Evolutionary conservation across 2,113 vertebrate species (phyloP).

Genomic region (Coptodon rendalli): DNA sequence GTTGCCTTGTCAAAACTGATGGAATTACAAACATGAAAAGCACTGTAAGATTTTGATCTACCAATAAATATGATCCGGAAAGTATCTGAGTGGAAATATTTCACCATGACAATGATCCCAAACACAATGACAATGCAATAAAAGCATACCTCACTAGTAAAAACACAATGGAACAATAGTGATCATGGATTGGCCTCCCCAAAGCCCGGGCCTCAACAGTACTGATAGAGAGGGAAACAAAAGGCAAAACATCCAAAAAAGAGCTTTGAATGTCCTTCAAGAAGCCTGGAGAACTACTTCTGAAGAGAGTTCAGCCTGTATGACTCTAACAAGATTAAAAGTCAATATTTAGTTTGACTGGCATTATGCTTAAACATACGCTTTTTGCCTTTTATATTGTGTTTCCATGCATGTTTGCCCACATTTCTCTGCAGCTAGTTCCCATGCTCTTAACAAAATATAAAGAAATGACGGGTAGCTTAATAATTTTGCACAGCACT

Average conservation of each 20-base stretch:
- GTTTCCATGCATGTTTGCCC: not conserved
- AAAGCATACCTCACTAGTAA: not conserved
- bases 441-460: not conserved
- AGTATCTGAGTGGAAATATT: not conserved
- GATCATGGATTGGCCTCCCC: not conserved
- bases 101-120: not conserved
- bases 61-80: not conserved
- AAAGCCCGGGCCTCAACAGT: not conserved
- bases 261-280: not conserved
- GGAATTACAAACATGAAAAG: not conserved
- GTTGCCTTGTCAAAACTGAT: not conserved
- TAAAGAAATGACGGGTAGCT: not conserved
- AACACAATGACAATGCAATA: not conserved
- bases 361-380: not conserved
- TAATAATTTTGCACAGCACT: not conserved
- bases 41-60: not conserved
- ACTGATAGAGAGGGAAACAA: not conserved
- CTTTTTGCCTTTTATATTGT: not conserved
- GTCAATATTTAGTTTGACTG: not conserved
- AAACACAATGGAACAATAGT: not conserved
- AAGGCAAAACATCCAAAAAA: not conserved
- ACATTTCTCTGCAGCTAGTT: not conserved
- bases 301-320: not conserved
- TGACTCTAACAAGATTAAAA: not conserved
- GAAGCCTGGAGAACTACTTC: not conserved